Percentiles rank a stretch among this genome's conserved stretches.
phyloP scores from a whole-genome alignment of 2,797 vertebrate genomes.

The Fratercula arctica region DNA sequence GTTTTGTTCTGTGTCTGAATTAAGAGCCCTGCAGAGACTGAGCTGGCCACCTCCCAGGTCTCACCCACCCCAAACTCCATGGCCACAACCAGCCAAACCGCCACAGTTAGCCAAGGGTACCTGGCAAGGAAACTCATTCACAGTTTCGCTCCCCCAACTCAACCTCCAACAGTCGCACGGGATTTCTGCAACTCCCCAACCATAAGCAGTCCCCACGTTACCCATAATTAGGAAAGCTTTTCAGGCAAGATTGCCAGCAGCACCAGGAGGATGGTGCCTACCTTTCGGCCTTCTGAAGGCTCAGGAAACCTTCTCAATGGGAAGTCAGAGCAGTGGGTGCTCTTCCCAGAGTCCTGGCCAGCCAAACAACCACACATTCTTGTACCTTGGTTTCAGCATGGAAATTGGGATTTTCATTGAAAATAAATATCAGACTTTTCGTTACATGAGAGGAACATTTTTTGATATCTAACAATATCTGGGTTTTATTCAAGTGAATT shows the following conservation, averaged over 20 bases:
- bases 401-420: not conserved
- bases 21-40: not conserved
- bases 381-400: not conserved
- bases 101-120: not conserved
- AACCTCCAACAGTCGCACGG: not conserved
- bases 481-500: not conserved
- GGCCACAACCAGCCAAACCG: not conserved
- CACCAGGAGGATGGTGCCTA: not conserved
- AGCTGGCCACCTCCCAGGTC: not conserved
- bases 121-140: not conserved
- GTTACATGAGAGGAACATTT: not conserved
- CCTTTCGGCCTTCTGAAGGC: not conserved
- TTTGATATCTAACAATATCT: not conserved
- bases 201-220: fast-evolving
- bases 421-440: not conserved
- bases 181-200: not conserved
- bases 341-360: not conserved
- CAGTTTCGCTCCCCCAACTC: not conserved
- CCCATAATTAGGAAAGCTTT: not conserved
- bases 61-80: not conserved
- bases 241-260: not conserved
- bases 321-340: not conserved
- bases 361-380: not conserved
- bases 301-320: not conserved
- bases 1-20: not conserved